Conservation (phyloP, 2,888 invertebrate species). For the Clusia tigrina region DNA sequence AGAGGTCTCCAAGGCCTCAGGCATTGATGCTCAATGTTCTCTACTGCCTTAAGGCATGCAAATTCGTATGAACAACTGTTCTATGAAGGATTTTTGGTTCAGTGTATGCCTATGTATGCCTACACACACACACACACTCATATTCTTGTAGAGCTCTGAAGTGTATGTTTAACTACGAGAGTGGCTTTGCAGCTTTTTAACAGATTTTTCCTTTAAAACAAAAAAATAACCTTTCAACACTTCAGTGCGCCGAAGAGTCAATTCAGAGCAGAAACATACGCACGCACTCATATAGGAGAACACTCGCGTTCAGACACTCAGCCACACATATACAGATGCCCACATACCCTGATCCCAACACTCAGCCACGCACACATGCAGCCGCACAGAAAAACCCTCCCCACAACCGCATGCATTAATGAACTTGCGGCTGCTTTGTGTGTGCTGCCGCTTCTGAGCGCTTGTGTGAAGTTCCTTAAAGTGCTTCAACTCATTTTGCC, state of each 20-base stretch:
- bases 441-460: no score
- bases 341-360: neutral
- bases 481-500: no score
- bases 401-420: constrained; percentile 5
- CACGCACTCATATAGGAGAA: neutral
- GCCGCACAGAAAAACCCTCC: neutral
- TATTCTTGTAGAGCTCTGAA: neutral
- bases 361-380: neutral
- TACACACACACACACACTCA: neutral
- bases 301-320: neutral
- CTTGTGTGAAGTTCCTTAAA: no score
- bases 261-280: neutral
- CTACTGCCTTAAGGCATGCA: no score
- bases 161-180: neutral
- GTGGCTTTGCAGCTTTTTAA: neutral
- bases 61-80: no score
- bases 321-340: neutral
- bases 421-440: constrained; percentile 3
- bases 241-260: neutral
- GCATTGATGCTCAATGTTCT: no score
- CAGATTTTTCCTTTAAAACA: no score
- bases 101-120: no score
- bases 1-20: no score
- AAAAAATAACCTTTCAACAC: neutral
- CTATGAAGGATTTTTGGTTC: no score